These are phyloP conservation scores for Chiroxiphia lanceolata DNA, from an alignment of 2,797 vertebrate species.

Conservation along the genomic window DNA sequence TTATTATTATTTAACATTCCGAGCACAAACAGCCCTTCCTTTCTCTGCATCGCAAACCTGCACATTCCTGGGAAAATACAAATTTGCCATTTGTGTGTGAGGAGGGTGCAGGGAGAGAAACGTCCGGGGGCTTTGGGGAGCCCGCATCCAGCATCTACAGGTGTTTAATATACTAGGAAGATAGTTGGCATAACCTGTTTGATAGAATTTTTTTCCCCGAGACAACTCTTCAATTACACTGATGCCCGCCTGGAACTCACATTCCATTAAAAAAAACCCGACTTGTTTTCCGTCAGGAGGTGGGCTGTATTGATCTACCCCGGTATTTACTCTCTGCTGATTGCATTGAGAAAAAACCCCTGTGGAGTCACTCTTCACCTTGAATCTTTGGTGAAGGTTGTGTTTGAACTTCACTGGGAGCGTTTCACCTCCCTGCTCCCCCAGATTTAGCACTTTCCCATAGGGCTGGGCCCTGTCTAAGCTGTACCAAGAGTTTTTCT, in stretches of 20 bases:
- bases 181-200: background rate
- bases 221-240: background rate
- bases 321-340: constrained; percentile 35
- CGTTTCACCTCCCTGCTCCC: background rate
- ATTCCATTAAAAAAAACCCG: background rate
- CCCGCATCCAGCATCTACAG: background rate
- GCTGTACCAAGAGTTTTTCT: background rate
- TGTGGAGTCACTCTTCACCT: background rate
- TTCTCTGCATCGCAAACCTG: background rate
- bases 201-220: rapidly evolving
- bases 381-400: constrained; percentile 6
- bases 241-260: background rate
- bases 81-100: background rate
- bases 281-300: background rate
- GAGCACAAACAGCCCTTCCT: background rate
- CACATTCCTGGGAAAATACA: background rate
- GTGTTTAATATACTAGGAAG: background rate
- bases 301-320: background rate
- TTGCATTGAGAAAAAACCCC: background rate
- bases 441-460: background rate
- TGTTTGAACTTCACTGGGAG: background rate
- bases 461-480: background rate
- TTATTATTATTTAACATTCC: background rate
- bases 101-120: background rate
- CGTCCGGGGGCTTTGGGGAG: background rate